Evolutionary conservation across 2,888 invertebrate species (phyloP), one percentile per base, ranked within the genome.

Genomic region (Aporophyla lueneburgensis): DNA sequence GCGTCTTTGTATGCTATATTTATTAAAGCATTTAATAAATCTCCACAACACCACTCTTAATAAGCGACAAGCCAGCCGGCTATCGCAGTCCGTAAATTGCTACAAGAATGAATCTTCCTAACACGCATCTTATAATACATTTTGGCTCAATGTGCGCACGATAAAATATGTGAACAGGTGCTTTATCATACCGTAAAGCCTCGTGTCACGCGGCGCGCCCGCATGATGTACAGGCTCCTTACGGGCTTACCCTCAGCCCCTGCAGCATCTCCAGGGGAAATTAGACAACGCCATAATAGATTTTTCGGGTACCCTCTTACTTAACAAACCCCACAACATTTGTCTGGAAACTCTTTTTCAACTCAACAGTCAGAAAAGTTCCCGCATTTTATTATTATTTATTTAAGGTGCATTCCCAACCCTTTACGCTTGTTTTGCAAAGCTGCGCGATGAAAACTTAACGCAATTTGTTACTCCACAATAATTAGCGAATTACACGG

Each of bases 121-220:
- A 84, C 88, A 92, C 91, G 91, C 91, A 91, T 90, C 88, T 88
- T 85, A 87, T 92, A 90, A 92, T 93, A 95, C 91, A 93, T 93
- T 95, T 93, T 88, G 91, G 92, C 90, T 89, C 91, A 89, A 91
- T 92, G 92, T 91, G 93, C 90, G 91, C 92, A 92, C 94, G 94
- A 95, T 95, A 95, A 96, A 95, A 95, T 95, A 95, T 94, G 93
- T 92, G 95, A 95, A 93, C 95, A 94, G 96, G 95, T 94, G 91
- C 96, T 96, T 95, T 89, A 95, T 96, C 96, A 96, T 94, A 92
- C 86, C 86, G 93, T 90, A 95, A 96, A 96, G 95, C 96, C 95
- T 91, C 81, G 92, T 95, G 96, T 96, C 95, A 93, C 86, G 88
- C 91, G 90, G 88, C 90, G 92, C 92, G 92, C 91, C 91, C 87